Conservation (phyloP, 2,888 invertebrate genomes). For the Toxonevra muliebris region DNA sequence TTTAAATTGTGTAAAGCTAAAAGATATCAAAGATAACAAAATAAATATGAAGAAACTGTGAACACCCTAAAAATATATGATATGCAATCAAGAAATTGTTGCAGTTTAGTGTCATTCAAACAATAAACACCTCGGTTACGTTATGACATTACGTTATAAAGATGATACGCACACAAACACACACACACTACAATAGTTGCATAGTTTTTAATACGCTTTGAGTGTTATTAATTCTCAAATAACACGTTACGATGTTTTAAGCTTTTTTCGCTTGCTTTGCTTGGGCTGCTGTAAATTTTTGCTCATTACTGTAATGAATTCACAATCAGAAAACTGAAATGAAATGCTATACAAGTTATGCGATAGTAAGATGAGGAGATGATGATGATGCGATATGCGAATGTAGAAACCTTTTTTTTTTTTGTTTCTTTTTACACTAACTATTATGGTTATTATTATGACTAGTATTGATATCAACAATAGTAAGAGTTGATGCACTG, state of each 20-base stretch:
- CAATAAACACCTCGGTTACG: no score
- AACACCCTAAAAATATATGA: no score
- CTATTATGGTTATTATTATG: background rate
- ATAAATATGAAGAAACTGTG: no score
- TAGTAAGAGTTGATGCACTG: background rate
- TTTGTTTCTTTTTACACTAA: background rate
- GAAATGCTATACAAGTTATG: constrained; percentile 10
- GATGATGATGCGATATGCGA: background rate
- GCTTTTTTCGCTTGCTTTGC: background rate
- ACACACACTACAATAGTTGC: background rate
- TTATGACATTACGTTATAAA: no score
- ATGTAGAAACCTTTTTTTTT: background rate
- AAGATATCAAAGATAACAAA: no score
- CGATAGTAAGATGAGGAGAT: background rate
- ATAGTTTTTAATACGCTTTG: background rate
- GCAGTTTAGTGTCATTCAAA: no score
- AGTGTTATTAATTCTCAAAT: background rate
- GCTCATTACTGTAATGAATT: constrained; percentile 4
- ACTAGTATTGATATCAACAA: background rate
- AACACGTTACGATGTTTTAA: background rate
- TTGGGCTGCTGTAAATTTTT: background rate
- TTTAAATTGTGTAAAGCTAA: no score
- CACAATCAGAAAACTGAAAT: background rate
- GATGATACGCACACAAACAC: no score
- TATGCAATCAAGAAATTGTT: no score